Percentiles rank a stretch among this genome's conserved stretches.
These are phyloP conservation scores for Callaeas wilsoni DNA, from an alignment of 2,113 vertebrate genomes.

Conservation along the genomic window DNA sequence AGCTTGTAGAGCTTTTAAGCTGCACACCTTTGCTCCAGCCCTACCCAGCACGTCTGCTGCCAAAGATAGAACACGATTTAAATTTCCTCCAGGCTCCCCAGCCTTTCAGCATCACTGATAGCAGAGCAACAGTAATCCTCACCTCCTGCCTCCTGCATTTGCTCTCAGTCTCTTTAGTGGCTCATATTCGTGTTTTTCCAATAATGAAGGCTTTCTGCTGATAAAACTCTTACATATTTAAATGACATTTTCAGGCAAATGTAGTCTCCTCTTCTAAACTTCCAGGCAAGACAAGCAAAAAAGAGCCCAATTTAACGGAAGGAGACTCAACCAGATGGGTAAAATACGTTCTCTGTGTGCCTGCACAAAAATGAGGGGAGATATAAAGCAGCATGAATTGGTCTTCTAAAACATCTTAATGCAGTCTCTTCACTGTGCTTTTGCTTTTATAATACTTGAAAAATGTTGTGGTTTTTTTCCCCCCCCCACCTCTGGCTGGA, in stretches of 20 bases:
- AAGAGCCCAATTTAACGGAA: background rate
- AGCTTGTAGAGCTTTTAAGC: conserved; percentile 18
- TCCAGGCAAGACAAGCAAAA: background rate
- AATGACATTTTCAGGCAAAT: background rate
- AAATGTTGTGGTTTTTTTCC: background rate
- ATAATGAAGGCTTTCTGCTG: conserved; percentile 38
- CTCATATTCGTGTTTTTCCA: background rate
- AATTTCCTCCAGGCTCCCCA: conserved; percentile 9
- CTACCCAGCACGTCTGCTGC: background rate
- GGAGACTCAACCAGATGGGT: background rate
- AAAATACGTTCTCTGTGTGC: background rate
- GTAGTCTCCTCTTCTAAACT: background rate
- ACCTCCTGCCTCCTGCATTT: background rate
- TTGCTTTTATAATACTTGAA: background rate
- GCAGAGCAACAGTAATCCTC: background rate
- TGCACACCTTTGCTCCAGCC: background rate
- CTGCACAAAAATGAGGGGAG: background rate
- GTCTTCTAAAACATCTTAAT: background rate
- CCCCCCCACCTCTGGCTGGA: background rate
- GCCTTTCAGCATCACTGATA: conserved; percentile 16
- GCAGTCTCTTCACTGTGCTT: background rate
- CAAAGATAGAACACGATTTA: conserved; percentile 36
- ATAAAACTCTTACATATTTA: conserved; percentile 38
- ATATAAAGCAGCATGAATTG: background rate
- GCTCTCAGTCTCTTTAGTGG: background rate